Base-by-base conservation (phyloP, 1,140 invertebrate genomes). In the Ladona fulva region DNA sequence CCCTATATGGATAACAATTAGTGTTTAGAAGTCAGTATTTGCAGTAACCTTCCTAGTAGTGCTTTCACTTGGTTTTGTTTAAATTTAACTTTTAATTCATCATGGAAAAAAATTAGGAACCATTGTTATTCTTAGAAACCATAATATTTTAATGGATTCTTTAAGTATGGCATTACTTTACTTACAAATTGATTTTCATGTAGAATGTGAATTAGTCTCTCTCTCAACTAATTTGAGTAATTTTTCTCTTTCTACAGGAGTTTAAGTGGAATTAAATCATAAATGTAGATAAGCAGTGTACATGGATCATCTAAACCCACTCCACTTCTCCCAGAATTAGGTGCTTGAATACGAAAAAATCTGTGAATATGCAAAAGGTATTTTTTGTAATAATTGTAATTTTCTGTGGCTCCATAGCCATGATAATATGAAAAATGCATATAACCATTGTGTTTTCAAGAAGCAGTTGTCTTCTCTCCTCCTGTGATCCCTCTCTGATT, bases 381-480 rank as follows among this genome's bases (percentile, higher is more conserved):
- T 66, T 66, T 66, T 37, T 66, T 66, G 52, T 19, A 66, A 66
- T 22, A 37, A 37, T 37, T 37, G 29, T 66, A 16, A 66, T 66
- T 66, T 66, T 22, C 14, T 3, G 5, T 66, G 52, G 52, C 52
- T 66, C 52, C 52, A 66, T 5, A 19, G 52, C 52, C 52, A 19
- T 66, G 52, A 22, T 66, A 66, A 66, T 66, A 66, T 66, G 52
- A 19, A 22, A 66, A 16, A 66, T 22, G 14, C n/a, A 22, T 66
- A 22, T 66, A 66, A 6, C 14, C 52, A 66, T 66, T 66, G 52
- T 66, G 52, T 66, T 66, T 16, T 66, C 52, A 66, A 19, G 52
- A 66, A 66, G 52, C 52, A 66, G 52, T 19, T 66, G 52, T 66
- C 52, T 66, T 66, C 52, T 66, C 52, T 66, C 52, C 52, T 66